phyloP scores from a whole-genome alignment of 2,888 invertebrate species.

The Caenorhabditis virilis region DNA sequence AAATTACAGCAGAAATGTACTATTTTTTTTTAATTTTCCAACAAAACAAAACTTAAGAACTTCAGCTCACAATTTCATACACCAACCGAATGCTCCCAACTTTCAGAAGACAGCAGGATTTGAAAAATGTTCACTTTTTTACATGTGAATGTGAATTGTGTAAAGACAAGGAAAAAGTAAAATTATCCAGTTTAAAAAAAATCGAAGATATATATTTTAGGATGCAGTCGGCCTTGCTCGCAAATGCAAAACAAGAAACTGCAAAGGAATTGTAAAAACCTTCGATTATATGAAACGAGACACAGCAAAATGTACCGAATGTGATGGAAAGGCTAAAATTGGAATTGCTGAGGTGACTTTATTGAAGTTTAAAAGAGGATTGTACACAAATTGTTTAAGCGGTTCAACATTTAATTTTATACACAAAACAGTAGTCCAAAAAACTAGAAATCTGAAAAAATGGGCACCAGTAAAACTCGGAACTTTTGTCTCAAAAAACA shows the following conservation, averaged over 20 bases:
- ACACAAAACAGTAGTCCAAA: no score
- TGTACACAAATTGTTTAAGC: no score
- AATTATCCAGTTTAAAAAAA: no score
- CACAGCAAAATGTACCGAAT: not conserved
- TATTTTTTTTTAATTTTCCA: no score
- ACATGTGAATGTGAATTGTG: constrained; percentile 25
- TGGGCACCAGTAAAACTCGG: no score
- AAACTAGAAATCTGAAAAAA: no score
- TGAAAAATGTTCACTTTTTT: constrained; percentile 20
- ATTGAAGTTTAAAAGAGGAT: no score
- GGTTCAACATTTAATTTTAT: no score
- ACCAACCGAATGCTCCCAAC: constrained; percentile 32
- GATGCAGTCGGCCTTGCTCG: constrained; percentile 12
- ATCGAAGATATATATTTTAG: not conserved
- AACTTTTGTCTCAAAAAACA: no score
- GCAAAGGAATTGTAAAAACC: constrained; percentile 8
- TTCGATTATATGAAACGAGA: not conserved
- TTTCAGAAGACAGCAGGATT: constrained; percentile 7
- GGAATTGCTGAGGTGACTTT: not conserved
- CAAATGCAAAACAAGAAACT: constrained; percentile 5
- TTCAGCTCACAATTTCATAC: constrained; percentile 32
- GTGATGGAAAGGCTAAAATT: not conserved
- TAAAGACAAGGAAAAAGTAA: constrained; percentile 7
- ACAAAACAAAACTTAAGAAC: no score
- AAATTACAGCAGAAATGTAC: not conserved